Evolutionary conservation across 1,140 invertebrate genomes (phyloP).

Genomic region (Zaprionus capensis): DNA sequence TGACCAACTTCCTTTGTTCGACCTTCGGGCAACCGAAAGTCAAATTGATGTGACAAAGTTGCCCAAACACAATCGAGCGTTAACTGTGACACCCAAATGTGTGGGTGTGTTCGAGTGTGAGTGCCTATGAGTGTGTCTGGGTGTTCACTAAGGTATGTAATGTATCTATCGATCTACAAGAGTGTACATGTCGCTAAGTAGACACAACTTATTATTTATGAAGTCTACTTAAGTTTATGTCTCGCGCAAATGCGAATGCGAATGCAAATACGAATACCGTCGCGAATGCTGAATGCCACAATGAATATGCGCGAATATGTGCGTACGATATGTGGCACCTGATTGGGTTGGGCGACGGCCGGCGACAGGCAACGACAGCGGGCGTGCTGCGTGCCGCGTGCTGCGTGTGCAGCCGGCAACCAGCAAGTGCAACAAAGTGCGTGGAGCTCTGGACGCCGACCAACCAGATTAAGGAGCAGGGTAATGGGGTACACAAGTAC

Average conservation of each 20-base stretch:
- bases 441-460: conserved; percentile 15
- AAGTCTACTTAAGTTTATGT: conserved; percentile 67
- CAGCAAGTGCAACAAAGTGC: conserved; percentile 30
- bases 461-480: neutral
- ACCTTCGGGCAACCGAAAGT: too few relatives aligned
- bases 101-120: conserved; percentile 1
- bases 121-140: neutral
- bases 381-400: conserved; percentile 54
- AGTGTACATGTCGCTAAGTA: conserved; percentile 78
- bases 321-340: conserved; percentile 29
- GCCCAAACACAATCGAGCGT: too few relatives aligned
- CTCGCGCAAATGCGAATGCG: neutral
- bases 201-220: conserved; percentile 81
- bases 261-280: neutral
- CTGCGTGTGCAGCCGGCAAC: conserved; percentile 9
- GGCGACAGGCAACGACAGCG: conserved; percentile 63
- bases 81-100: neutral
- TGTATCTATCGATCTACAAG: conserved; percentile 62
- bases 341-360: conserved; percentile 72
- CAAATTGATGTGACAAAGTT: too few relatives aligned
- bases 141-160: conserved; percentile 10
- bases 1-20: too few relatives aligned
- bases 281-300: neutral
- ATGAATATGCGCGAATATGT: neutral
- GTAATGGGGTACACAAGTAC: neutral